Conservation (phyloP, 2,888 invertebrate genomes). For the Colletes collaris region DNA sequence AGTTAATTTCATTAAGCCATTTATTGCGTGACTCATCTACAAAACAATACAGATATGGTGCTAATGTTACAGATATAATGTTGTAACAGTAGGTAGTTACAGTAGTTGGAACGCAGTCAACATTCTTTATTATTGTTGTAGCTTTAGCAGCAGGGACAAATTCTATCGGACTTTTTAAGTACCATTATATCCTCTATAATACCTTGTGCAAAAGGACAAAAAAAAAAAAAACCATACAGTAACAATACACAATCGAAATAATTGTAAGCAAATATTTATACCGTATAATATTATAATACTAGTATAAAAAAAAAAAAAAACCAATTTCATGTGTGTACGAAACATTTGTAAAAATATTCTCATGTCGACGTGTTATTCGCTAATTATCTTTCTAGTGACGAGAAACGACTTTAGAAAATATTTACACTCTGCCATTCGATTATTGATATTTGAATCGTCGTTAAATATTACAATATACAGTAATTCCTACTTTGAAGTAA, state of each 20-base stretch:
- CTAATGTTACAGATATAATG: slow-evolving; percentile 67
- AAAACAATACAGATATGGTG: slow-evolving; percentile 70
- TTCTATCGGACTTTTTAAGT: slow-evolving; percentile 40
- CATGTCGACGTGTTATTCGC: slow-evolving; percentile 43
- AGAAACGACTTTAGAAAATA: slow-evolving; percentile 31
- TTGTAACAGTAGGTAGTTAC: slow-evolving; percentile 62
- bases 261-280: slow-evolving; percentile 69
- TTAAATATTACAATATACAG: slow-evolving; percentile 27
- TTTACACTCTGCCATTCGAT: slow-evolving; percentile 46
- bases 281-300: slow-evolving; percentile 59
- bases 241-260: slow-evolving; percentile 68
- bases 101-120: slow-evolving; percentile 49
- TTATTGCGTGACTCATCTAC: slow-evolving; percentile 44
- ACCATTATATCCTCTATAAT: slow-evolving; percentile 30
- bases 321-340: slow-evolving; percentile 61
- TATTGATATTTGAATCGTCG: slow-evolving; percentile 42
- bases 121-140: slow-evolving; percentile 49
- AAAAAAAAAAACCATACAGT: slow-evolving; percentile 15
- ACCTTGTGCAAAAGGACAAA: slow-evolving; percentile 37
- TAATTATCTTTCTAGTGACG: slow-evolving; percentile 42
- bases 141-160: slow-evolving; percentile 29
- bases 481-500: too few relatives aligned
- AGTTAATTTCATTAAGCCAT: slow-evolving; percentile 20
- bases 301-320: slow-evolving; percentile 45
- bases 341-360: slow-evolving; percentile 65